phyloP scores from a whole-genome alignment of 2,888 invertebrate genomes.

The Archips crataeganus region DNA sequence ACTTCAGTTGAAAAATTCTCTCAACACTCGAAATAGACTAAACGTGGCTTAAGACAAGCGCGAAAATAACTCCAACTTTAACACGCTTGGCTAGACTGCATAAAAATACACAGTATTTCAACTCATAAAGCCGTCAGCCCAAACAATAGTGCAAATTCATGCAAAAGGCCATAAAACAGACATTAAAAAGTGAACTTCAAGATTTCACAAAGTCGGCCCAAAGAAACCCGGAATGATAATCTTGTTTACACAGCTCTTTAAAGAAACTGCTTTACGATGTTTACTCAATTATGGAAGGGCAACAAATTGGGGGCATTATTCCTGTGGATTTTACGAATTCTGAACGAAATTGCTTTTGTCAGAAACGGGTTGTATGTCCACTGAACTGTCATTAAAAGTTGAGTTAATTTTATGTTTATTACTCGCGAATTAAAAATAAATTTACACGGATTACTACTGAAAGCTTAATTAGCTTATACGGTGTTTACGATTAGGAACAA shows the following conservation, averaged over 20 bases:
- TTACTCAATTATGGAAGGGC: slow-evolving; percentile 55
- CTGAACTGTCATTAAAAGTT: slow-evolving; percentile 18
- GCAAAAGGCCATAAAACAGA: slow-evolving; percentile 41
- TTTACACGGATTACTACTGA: neutral
- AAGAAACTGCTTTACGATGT: slow-evolving; percentile 53
- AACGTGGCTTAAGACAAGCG: neutral
- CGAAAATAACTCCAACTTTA: slow-evolving; percentile 3
- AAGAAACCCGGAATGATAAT: slow-evolving; percentile 55
- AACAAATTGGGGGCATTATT: slow-evolving; percentile 56
- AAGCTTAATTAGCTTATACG: neutral
- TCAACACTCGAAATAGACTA: neutral
- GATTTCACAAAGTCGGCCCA: slow-evolving; percentile 12
- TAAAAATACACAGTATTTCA: slow-evolving; percentile 51
- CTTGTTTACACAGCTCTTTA: slow-evolving; percentile 58
- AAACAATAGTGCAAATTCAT: slow-evolving; percentile 50
- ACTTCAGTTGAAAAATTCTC: neutral
- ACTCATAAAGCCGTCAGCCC: slow-evolving; percentile 50
- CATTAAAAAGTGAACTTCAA: slow-evolving; percentile 35
- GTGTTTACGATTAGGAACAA: too few relatives aligned
- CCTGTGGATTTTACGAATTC: slow-evolving; percentile 49
- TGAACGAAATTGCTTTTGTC: slow-evolving; percentile 46
- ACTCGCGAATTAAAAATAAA: slow-evolving; percentile 20
- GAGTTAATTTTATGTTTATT: slow-evolving; percentile 36
- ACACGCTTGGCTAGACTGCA: slow-evolving; percentile 39
- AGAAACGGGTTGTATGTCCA: slow-evolving; percentile 40